Evolutionary conservation across 2,888 invertebrate species (phyloP).

Genomic region (Idaea aversata): DNA sequence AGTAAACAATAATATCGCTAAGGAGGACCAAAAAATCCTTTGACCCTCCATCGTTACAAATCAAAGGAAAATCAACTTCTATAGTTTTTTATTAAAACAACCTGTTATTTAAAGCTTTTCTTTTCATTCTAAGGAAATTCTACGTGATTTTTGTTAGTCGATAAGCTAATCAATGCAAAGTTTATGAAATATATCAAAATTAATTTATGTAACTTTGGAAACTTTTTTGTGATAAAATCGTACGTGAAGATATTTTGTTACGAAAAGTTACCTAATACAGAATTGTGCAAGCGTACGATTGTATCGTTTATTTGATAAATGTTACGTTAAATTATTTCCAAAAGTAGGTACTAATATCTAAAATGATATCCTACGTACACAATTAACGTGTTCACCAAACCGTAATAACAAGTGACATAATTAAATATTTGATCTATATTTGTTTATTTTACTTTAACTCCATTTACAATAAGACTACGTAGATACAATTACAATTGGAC

Average conservation of each 20-base stretch:
- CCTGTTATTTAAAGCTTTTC: slow-evolving; percentile 38
- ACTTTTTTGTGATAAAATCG: slow-evolving; percentile 24
- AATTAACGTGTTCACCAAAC: no score
- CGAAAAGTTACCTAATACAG: background rate
- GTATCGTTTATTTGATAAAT: no score
- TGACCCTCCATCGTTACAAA: slow-evolving; percentile 55
- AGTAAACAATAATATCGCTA: slow-evolving; percentile 50
- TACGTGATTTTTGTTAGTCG: slow-evolving; percentile 37
- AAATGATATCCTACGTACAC: no score
- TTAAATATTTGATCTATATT: no score
- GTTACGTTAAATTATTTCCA: no score
- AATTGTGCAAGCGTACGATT: background rate
- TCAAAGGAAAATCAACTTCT: slow-evolving; percentile 16
- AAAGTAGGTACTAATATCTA: no score
- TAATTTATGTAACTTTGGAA: slow-evolving; percentile 24
- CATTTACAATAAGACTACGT: no score
- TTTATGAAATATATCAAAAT: slow-evolving; percentile 18
- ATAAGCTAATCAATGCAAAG: slow-evolving; percentile 13
- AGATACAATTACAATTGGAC: no score
- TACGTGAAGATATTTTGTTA: background rate
- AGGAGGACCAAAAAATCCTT: slow-evolving; percentile 61
- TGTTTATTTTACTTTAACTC: no score
- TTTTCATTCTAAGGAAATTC: slow-evolving; percentile 23
- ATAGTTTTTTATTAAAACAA: slow-evolving; percentile 10
- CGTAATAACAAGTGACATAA: no score